Conservation (phyloP, 2,888 invertebrate species). For the Calliopum simillimum region DNA sequence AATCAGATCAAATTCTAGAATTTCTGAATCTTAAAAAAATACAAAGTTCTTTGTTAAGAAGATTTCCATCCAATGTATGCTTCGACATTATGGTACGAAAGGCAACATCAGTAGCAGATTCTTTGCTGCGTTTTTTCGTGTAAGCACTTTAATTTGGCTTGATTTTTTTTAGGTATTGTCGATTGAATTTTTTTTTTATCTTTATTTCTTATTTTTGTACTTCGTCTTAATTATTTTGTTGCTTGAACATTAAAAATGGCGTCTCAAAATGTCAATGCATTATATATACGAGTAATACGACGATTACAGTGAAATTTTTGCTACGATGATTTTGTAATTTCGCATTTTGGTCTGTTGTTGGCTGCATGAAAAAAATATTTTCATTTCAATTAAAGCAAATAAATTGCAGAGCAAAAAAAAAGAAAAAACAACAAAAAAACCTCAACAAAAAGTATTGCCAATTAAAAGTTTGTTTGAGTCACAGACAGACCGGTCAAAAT, state of each 20-base stretch:
- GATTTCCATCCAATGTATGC: too few relatives aligned
- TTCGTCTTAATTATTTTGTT: not conserved
- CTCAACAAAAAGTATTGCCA: not conserved
- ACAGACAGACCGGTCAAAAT: not conserved
- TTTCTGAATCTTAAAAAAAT: too few relatives aligned
- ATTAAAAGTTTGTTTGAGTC: conserved; percentile 7
- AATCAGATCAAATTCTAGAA: too few relatives aligned
- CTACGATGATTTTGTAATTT: too few relatives aligned
- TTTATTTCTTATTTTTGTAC: not conserved
- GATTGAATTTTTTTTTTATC: too few relatives aligned
- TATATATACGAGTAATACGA: not conserved
- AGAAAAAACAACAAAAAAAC: not conserved
- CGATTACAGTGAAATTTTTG: too few relatives aligned
- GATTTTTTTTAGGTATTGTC: too few relatives aligned
- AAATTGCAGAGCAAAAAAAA: not conserved
- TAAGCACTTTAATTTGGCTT: too few relatives aligned
- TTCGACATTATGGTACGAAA: too few relatives aligned
- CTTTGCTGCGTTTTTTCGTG: not conserved
- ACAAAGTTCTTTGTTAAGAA: too few relatives aligned
- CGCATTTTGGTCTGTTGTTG: not conserved
- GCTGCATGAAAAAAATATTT: too few relatives aligned
- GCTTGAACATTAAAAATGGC: not conserved
- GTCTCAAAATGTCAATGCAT: conserved; percentile 11
- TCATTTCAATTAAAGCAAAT: not conserved
- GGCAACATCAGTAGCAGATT: too few relatives aligned